Base-by-base conservation (phyloP, 2,888 invertebrate genomes). In the Cosmopolites sordidus region DNA sequence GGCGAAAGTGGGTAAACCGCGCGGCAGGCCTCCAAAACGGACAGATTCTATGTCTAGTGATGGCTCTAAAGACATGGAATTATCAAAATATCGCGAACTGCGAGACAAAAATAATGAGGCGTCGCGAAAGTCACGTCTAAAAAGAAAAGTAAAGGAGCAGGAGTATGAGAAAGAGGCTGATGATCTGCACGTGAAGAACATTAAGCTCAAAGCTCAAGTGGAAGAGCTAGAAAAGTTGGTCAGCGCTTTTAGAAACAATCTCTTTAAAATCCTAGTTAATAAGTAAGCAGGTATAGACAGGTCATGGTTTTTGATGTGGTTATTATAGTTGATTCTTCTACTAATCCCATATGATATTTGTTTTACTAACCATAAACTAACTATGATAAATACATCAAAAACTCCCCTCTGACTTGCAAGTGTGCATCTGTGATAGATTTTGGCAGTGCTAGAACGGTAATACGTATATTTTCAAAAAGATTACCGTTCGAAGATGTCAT, bases 81-180 rank as follows among this genome's bases (percentile, higher is more conserved):
- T 79, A 59, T 68, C 70, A 41, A 81, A 78, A 59, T 87, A 88
- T 69, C 76, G 85, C 45, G 84, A 86, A 66, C 76, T 85, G 58
- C 75, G 89, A 50, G 84, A 86, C 66, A 86, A 86, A 69, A 89
- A 89, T 72, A 89, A 89, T 68, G 87, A 87, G 72, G 87, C 88
- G 39, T 88, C 88, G 38, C 78, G 87, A 62, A 80, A 83, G 62
- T 87, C 87, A 1, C 76, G 88, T 59, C 80, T 83, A 75, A 87
- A 86, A 65, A 79, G 87, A 60, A 87, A 86, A 72, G 68, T 72
- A 1, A 79, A 79, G 56, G 81, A 83, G 60, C 60, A 62, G 14
- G 75, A 77, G 50, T 72, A 79, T 68, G 68, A 73, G 43, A 61
- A 63, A 11, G 75, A 76, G 55, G 73, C 76, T 1, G 67, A 76